Base-by-base conservation (phyloP, 2,113 vertebrate species). In the Xyliphius kryptos region DNA sequence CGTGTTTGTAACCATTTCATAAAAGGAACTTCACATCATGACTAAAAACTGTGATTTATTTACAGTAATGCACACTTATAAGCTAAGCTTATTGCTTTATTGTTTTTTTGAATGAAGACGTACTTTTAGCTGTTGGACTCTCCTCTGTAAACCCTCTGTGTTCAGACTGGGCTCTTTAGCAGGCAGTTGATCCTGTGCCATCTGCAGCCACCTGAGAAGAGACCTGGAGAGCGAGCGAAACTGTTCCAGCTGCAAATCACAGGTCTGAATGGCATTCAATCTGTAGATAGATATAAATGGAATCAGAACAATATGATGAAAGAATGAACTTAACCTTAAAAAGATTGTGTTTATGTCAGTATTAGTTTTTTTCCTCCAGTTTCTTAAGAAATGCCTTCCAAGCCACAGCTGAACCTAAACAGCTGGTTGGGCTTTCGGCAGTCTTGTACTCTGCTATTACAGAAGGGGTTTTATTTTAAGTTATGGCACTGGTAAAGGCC, bases 161-260 rank as follows among this genome's bases (percentile, higher is more conserved):
- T 82, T 86, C 65, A 88, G 76, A 71, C 74, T 89, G 71, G 85
- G 82, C 72, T 94, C 93, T 10, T 87, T 77, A 17, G 83, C 19
- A 0, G 89, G 89, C 66, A 96, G 77, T 73, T 81, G 91, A 40
- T 90, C 88, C 79, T 97, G 92, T 0, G 78, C 82, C 36, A 90
- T 87, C 80, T 90, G 92, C 46, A 97, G 83, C 96, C 96, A 98
- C 79, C 92, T 89, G 78, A 87, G 85, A 69, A 94, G 40, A 54
- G 85, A 83, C 70, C 81, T 78, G 1, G 85, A 87, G 64, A 86
- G 81, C 11, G 79, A 69, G 0, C 86, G 78, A 77, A 90, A 90
- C 60, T 85, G 69, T 0, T 55, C 69, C 58, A 89, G 73, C 75
- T 82, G 85, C 79, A 84, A 81, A 72, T 83, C 85, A 13, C 87